Base-by-base conservation (phyloP, 2,113 vertebrate genomes). In the Enhydra lutris region DNA sequence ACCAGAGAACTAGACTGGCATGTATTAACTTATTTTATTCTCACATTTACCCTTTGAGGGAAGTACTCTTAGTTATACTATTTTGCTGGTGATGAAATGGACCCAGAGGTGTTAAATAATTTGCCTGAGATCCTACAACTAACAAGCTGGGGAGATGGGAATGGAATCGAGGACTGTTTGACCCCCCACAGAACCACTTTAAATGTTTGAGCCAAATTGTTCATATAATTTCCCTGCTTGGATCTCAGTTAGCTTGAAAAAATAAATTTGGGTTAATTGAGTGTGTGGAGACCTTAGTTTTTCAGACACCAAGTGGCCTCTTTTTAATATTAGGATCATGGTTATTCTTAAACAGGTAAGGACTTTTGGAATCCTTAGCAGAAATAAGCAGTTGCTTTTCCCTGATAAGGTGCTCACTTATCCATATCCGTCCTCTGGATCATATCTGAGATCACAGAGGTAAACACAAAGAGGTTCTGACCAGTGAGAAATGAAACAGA, bases 401-500 rank as follows among this genome's bases (percentile, higher is more conserved):
- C 59, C 21, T n/a, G 59, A 50, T 21, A 12, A 3, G n/a, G 24
- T 18, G 13, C 21, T 91, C 42, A 52, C 57, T 84, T 74, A 21
- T 34, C n/a, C 23, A 1, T 65, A 34, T 79, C 52, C 24, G 17
- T 18, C 65, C 34, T 86, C 18, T 71, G 29, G 21, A 20, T 50
- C 29, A 4, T 29, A 47, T 42, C 79, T 90, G 47, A 61, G 55
- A 26, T 84, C 80, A 21, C 80, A 5, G 57, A 84, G 57, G 36
- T 65, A 93, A 55, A 39, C 61, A 63, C 29, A 81, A 50, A 89
- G 74, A 92, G 6, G 15, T 84, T 93, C 18, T 93, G 73, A 80
- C 81, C 29, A 74, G 34, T n/a, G 29, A 96, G 81, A 97, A 96
- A 81, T 80, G 59, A 71, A 84, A 55, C 26, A 87, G 93, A 96